Conservation (phyloP, 2,888 invertebrate species). For the Pristionchus japonicus region DNA sequence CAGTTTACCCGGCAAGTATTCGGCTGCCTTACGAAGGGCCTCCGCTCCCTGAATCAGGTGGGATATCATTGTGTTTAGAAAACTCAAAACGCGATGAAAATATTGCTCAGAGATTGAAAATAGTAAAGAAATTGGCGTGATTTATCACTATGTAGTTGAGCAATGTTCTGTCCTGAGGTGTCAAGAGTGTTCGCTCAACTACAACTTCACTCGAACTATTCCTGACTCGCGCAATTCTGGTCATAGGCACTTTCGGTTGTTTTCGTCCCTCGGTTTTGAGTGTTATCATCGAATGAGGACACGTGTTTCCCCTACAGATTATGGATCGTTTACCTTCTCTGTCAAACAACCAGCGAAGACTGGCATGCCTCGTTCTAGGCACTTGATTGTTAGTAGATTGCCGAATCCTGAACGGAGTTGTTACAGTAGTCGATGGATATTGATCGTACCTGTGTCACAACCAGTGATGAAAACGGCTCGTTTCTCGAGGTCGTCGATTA, state of each 20-base stretch:
- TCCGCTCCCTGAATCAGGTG: constrained; percentile 33
- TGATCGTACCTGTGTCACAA: constrained; percentile 59
- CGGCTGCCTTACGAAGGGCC: neutral
- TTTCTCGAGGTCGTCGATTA: constrained; percentile 52
- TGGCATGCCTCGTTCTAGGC: constrained; percentile 62
- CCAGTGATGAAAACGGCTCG: constrained; percentile 65
- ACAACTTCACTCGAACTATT: neutral
- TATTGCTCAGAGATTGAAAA: too few relatives aligned
- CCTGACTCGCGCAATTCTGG: neutral
- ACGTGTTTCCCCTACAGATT: neutral
- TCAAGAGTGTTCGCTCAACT: neutral
- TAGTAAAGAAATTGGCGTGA: too few relatives aligned
- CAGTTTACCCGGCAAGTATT: constrained; percentile 49
- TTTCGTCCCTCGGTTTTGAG: neutral
- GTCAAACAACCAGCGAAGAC: constrained; percentile 70
- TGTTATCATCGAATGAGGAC: neutral
- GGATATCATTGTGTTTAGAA: too few relatives aligned
- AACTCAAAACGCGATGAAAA: too few relatives aligned
- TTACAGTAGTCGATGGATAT: neutral
- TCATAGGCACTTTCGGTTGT: neutral
- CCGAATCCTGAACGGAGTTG: constrained; percentile 60
- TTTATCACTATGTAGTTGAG: neutral
- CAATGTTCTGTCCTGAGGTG: neutral
- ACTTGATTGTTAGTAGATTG: constrained; percentile 61
- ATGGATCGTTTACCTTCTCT: constrained; percentile 50